Evolutionary conservation across 2,797 vertebrate genomes (phyloP), one percentile per base, ranked within the genome.

Genomic region (Bovichtus diacanthus): DNA sequence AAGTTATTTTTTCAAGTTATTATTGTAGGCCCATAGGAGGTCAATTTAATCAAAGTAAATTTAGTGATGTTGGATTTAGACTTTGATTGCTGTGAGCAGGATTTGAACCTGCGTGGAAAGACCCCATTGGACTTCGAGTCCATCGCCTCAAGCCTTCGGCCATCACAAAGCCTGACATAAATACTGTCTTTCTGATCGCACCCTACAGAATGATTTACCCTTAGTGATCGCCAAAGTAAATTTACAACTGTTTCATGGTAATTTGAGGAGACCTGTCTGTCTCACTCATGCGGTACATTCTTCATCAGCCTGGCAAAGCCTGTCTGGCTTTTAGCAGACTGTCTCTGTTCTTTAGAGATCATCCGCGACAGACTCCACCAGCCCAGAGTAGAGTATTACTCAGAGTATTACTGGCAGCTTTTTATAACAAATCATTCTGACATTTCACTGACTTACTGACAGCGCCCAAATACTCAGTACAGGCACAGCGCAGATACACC

Each of bases 391-490:
- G 16, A 49, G 19, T 49, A 41, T 58, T 6, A 18, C 25, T 34
- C 23, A 38, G 6, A 29, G 36, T n/a, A n/a, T n/a, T n/a, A n/a
- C n/a, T n/a, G n/a, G n/a, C n/a, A n/a, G n/a, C n/a, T n/a, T 27
- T 29, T 21, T 58, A 59, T 59, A 38, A 47, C 21, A 56, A 39
- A 47, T 64, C 74, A 74, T 46, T 31, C 16, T 54, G 56, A 69
- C 51, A 44, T 73, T 54, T 71, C n/a, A 47, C 51, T 68, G 25
- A 41, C 9, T 63, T 23, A 18, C 38, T 72, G 53, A 56, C 34
- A 50, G 7, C 9, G 39, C 38, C 56, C 46, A 66, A 46, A 77
- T 59, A 53, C 39, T 18, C 2, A 0, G 18, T 3, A 13, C 64
- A 58, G 55, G 19, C 36, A 19, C 4, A 4, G 47, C 38, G 41